Evolutionary conservation across 1,140 invertebrate genomes (phyloP).

Genomic region (Scaptomyza graminum): DNA sequence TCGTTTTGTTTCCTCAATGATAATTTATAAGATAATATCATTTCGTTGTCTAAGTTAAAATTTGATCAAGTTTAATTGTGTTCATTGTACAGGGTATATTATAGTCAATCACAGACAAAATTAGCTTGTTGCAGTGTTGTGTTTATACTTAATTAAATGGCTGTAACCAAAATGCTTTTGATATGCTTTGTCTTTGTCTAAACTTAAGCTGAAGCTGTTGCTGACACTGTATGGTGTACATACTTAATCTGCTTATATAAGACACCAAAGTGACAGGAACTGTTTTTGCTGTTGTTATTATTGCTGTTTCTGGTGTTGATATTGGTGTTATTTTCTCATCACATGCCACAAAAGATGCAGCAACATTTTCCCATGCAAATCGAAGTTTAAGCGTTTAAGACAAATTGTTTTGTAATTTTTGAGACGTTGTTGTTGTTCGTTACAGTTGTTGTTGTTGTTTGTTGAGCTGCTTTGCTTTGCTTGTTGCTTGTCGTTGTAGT

Average conservation of each 20-base stretch:
- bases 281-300: slow-evolving; percentile 10
- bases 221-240: slow-evolving; percentile 11
- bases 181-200: slow-evolving; percentile 10
- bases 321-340: slow-evolving; percentile 52
- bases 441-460: too few relatives aligned
- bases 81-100: background rate
- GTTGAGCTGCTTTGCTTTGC: too few relatives aligned
- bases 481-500: slow-evolving; percentile 17
- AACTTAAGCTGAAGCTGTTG: background rate
- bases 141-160: slow-evolving; percentile 28
- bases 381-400: slow-evolving; percentile 49
- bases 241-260: slow-evolving; percentile 38
- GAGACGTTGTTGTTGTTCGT: slow-evolving; percentile 1
- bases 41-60: too few relatives aligned
- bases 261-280: background rate
- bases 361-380: slow-evolving; percentile 73
- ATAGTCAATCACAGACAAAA: background rate
- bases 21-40: too few relatives aligned
- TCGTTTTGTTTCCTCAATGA: too few relatives aligned
- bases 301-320: slow-evolving; percentile 13
- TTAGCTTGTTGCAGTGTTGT: slow-evolving; percentile 8
- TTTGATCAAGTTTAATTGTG: too few relatives aligned
- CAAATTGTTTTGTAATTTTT: slow-evolving; percentile 78
- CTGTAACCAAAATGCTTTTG: slow-evolving; percentile 14
- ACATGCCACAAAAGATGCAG: slow-evolving; percentile 50